Conservation (phyloP, 2,888 invertebrate species). For the Andrena flavipes region DNA sequence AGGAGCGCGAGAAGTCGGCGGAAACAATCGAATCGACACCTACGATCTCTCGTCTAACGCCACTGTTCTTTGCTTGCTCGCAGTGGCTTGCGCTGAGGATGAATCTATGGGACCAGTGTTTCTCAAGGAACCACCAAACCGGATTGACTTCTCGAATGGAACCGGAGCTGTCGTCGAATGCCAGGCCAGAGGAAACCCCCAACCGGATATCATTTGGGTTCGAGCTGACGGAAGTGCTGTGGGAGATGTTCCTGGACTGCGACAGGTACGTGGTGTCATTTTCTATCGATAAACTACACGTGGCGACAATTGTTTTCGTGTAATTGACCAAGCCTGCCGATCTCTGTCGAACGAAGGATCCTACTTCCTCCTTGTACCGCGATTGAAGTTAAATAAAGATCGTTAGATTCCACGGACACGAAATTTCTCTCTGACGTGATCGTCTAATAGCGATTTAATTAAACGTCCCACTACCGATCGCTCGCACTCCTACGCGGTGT, state of each 20-base stretch:
- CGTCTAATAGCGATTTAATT: neutral
- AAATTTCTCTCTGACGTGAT: neutral
- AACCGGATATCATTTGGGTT: slow-evolving; percentile 97
- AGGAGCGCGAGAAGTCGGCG: neutral
- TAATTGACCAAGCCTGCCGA: neutral
- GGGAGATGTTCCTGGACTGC: slow-evolving; percentile 94
- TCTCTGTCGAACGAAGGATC: neutral
- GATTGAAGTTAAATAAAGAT: neutral
- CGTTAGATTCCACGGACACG: neutral
- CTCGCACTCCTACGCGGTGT: slow-evolving; percentile 36
- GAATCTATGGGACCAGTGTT: slow-evolving; percentile 95
- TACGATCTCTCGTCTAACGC: too few relatives aligned
- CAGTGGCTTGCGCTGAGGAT: slow-evolving; percentile 87
- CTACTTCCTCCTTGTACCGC: neutral
- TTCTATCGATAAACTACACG: neutral
- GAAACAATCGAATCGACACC: neutral
- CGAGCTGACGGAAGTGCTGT: slow-evolving; percentile 96
- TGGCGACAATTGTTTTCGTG: neutral
- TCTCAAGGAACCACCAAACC: slow-evolving; percentile 95
- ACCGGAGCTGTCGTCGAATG: slow-evolving; percentile 97
- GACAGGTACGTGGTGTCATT: slow-evolving; percentile 87
- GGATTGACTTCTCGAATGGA: slow-evolving; percentile 97
- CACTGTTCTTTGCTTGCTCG: neutral
- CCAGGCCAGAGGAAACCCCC: slow-evolving; percentile 95
- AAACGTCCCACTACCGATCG: slow-evolving; percentile 10